Evolutionary conservation across 2,797 vertebrate species (phyloP).

Genomic region (Holocentrus rufus): DNA sequence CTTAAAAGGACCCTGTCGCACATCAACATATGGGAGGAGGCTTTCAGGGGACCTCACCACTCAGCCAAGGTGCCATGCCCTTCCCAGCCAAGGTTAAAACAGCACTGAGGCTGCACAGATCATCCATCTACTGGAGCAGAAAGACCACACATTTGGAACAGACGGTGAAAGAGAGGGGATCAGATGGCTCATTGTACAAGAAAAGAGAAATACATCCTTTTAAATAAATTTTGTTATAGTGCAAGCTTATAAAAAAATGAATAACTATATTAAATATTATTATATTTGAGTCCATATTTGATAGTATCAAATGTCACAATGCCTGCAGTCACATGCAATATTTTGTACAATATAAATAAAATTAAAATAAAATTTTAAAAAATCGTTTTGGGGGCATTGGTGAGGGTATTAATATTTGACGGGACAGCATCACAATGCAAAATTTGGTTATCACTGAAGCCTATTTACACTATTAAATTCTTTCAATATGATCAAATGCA

Average conservation of each 20-base stretch:
- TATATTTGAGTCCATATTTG: too few relatives aligned
- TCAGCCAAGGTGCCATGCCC: slow-evolving; percentile 67
- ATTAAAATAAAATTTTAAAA: too few relatives aligned
- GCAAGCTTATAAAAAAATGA: neutral
- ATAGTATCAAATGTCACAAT: too few relatives aligned
- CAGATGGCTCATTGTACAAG: slow-evolving; percentile 8
- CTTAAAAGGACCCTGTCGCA: slow-evolving; percentile 72
- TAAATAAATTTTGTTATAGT: neutral
- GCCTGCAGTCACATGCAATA: too few relatives aligned
- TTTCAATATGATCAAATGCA: neutral
- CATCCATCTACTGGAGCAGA: slow-evolving; percentile 55
- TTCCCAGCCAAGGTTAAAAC: slow-evolving; percentile 74
- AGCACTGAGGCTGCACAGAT: slow-evolving; percentile 57
- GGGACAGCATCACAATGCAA: too few relatives aligned
- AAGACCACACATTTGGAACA: slow-evolving; percentile 41
- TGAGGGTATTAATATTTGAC: too few relatives aligned
- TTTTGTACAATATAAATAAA: too few relatives aligned
- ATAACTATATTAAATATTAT: neutral
- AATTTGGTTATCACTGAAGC: too few relatives aligned
- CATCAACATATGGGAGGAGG: slow-evolving; percentile 69
- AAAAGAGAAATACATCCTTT: neutral
- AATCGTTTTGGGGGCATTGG: too few relatives aligned
- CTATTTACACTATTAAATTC: neutral
- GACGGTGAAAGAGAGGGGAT: slow-evolving; percentile 24
- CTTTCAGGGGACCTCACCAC: slow-evolving; percentile 70